Conservation (phyloP, 2,113 vertebrate genomes). For the Columba janthina region DNA sequence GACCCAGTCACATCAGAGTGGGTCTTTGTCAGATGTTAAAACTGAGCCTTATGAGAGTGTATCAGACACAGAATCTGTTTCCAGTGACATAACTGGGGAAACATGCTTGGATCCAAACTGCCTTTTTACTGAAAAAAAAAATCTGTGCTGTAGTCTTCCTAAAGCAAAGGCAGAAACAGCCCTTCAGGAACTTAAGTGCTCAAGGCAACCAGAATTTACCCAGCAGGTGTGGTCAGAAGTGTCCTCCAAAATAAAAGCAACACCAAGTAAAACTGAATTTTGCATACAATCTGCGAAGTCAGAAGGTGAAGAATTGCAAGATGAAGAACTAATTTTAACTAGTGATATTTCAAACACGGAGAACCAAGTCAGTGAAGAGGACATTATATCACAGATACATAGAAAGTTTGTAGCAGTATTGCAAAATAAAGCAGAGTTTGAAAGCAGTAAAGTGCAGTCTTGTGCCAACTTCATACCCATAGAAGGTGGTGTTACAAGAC, state of each 20-base stretch:
- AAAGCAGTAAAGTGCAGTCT: not conserved
- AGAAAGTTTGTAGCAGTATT: not conserved
- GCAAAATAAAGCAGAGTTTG: conserved; percentile 4
- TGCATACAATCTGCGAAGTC: not conserved
- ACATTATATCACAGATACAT: not conserved
- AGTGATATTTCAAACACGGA: not conserved
- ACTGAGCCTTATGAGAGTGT: conserved; percentile 75
- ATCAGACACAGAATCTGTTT: conserved; percentile 66
- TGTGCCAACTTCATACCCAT: not conserved
- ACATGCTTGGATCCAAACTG: conserved; percentile 17
- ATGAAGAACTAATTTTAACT: not conserved
- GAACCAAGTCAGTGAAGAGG: not conserved
- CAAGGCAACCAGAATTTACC: not conserved
- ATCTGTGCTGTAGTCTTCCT: not conserved
- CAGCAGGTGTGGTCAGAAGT: not conserved
- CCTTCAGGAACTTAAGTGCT: not conserved
- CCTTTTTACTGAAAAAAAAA: not conserved
- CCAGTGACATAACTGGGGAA: conserved; percentile 50
- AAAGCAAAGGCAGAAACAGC: not conserved
- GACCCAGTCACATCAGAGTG: conserved; percentile 76
- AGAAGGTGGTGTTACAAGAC: not conserved
- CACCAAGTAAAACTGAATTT: not conserved
- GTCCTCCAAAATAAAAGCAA: not conserved
- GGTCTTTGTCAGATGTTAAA: conserved; percentile 75
- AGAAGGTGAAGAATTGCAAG: not conserved